Conservation (phyloP, 2,888 invertebrate species). For the Eupithecia centaureata region DNA sequence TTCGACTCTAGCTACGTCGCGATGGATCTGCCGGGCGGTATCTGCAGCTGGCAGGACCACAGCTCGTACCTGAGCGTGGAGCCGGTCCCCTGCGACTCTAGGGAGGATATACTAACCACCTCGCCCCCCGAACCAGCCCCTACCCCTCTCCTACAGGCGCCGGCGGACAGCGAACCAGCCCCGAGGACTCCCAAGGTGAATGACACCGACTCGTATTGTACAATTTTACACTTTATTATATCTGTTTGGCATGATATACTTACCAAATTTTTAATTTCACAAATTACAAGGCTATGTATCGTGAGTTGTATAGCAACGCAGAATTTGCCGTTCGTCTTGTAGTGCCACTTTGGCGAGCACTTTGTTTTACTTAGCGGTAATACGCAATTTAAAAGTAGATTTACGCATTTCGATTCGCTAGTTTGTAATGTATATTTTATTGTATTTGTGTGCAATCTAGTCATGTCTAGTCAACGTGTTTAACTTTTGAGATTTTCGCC, state of each 20-base stretch:
- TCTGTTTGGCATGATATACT: constrained; percentile 83
- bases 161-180: constrained; percentile 57
- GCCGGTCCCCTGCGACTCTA: constrained; percentile 50
- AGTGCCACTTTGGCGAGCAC: constrained; percentile 75
- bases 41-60: constrained; percentile 92
- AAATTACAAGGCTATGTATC: constrained; percentile 72
- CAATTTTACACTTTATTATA: constrained; percentile 77
- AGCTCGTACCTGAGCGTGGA: constrained; percentile 89
- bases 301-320: constrained; percentile 70
- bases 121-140: constrained; percentile 73
- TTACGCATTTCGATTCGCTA: constrained; percentile 55
- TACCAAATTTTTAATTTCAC: constrained; percentile 79
- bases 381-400: constrained; percentile 46
- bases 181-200: constrained; percentile 79
- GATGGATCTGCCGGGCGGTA: constrained; percentile 90
- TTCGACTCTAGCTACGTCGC: constrained; percentile 86
- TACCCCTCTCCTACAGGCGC: constrained; percentile 76
- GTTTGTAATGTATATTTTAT: constrained; percentile 51
- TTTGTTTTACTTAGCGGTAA: constrained; percentile 54
- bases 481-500: constrained; percentile 48
- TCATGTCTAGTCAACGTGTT: constrained; percentile 74
- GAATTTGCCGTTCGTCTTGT: constrained; percentile 78
- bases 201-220: constrained; percentile 81
- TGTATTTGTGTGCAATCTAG: constrained; percentile 69
- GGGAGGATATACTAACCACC: constrained; percentile 82